Evolutionary conservation across 1,140 invertebrate species (phyloP), one percentile per base, ranked within the genome.

Genomic region (Euglossa dilemma): DNA sequence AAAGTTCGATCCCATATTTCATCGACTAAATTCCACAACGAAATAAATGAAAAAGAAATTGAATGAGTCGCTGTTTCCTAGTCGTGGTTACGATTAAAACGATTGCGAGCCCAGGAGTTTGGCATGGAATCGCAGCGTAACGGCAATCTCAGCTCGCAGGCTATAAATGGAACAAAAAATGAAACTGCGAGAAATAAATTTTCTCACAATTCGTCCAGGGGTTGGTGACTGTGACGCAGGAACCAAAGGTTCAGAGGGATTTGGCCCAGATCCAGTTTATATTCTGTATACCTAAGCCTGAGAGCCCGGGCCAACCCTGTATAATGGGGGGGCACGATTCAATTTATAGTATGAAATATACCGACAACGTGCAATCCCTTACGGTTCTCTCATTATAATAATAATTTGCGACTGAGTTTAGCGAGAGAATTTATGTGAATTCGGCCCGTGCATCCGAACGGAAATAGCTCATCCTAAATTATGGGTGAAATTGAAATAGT

Each of bases 251-350:
- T 80, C 84, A 54, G 61, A 52, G 57, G 80, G 87, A 80, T 86
- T 88, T 83, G 87, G 72, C 87, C 87, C 84, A 89, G 87, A 89
- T 89, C 87, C 83, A 87, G 87, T 89, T 80, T 86, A 81, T 75
- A 86, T 88, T 86, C 64, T 79, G 79, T 87, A 57, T 80, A 63
- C 59, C 74, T 82, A 87, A 83, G 87, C 71, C 83, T 72, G 85
- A 73, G 76, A 87, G 71, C 56, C 36, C 28, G n/a, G 77, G 61
- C 61, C 20, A 81, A 73, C 70, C 74, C 63, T 25, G 43, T n/a
- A 77, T 72, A 79, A 80, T 69, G 20, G 63, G 4, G 50, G 76
- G 76, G 82, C 69, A 47, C 43, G 76, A 73, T 79, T 73, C 54
- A 72, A 73, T 83, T 83, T 83, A 83, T 83, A 83, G 75, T 61